phyloP scores from a whole-genome alignment of 2,888 invertebrate genomes.

The Parochlus steinenii region DNA sequence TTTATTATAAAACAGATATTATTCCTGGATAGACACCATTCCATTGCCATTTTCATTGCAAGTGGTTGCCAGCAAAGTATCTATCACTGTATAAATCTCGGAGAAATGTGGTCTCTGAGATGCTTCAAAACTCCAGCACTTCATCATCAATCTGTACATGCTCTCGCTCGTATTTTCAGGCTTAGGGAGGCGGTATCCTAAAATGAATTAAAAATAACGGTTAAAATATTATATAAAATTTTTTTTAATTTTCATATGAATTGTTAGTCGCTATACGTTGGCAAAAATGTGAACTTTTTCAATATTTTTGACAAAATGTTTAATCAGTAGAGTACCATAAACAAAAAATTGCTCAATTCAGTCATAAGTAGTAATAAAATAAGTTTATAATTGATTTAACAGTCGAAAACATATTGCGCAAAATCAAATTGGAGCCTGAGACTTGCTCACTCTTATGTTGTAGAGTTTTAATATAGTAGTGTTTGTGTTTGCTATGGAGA shows the following conservation, averaged over 20 bases:
- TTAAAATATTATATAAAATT: constrained; percentile 2
- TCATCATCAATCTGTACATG: constrained; percentile 77
- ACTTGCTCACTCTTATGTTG: too few relatives aligned
- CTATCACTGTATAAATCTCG: constrained; percentile 66
- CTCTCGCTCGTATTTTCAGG: constrained; percentile 77
- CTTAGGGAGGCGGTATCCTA: constrained; percentile 86
- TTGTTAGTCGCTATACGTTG: too few relatives aligned
- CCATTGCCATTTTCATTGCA: neutral
- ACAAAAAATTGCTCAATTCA: too few relatives aligned
- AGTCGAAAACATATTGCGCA: too few relatives aligned
- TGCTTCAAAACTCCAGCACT: constrained; percentile 88
- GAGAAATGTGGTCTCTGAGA: constrained; percentile 85
- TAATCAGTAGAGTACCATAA: too few relatives aligned
- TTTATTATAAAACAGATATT: neutral
- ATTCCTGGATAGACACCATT: constrained; percentile 3
- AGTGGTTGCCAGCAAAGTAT: constrained; percentile 34
- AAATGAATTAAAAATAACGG: constrained; percentile 14
- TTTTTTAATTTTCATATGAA: neutral
- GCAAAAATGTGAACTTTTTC: too few relatives aligned
- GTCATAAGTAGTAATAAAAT: too few relatives aligned
- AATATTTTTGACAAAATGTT: too few relatives aligned
- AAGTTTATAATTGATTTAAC: too few relatives aligned
- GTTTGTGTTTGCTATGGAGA: too few relatives aligned
- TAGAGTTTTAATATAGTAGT: too few relatives aligned
- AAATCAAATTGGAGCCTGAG: too few relatives aligned